phyloP scores from a whole-genome alignment of 2,113 vertebrate genomes.

The Xenopus laevis region DNA sequence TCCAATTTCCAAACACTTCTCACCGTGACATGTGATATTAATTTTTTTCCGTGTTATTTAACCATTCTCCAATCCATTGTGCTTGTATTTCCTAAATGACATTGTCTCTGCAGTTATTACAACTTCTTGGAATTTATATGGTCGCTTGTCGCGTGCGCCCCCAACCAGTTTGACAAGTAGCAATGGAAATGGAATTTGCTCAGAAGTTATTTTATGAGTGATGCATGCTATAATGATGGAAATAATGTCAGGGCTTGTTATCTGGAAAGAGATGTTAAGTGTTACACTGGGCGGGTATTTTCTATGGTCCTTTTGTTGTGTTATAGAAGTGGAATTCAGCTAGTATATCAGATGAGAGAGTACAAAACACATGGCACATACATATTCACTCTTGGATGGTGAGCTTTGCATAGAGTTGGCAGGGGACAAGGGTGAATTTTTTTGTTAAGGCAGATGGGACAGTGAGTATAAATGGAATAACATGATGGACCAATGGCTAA shows the following conservation, averaged over 20 bases:
- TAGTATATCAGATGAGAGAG: too few relatives aligned
- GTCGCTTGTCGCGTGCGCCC: not conserved
- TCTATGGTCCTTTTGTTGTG: not conserved
- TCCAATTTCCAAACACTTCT: slow-evolving; percentile 33
- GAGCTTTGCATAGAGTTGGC: too few relatives aligned
- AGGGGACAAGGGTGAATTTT: too few relatives aligned
- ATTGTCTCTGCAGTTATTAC: slow-evolving; percentile 6
- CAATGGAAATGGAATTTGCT: slow-evolving; percentile 24
- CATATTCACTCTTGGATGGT: too few relatives aligned
- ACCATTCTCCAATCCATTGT: not conserved
- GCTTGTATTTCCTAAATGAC: slow-evolving; percentile 10
- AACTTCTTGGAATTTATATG: slow-evolving; percentile 11
- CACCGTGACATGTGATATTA: slow-evolving; percentile 15
- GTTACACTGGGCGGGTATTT: not conserved
- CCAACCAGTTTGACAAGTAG: not conserved
- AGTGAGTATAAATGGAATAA: too few relatives aligned
- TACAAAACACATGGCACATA: too few relatives aligned
- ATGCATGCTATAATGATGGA: slow-evolving; percentile 18
- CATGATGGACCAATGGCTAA: too few relatives aligned
- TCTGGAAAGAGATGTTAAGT: not conserved
- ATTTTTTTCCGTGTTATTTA: slow-evolving; percentile 23
- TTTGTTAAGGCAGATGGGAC: too few relatives aligned
- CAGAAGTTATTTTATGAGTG: slow-evolving; percentile 13
- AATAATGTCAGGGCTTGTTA: not conserved
- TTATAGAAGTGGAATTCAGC: too few relatives aligned